Conservation (phyloP, 2,888 invertebrate genomes). For the Xiphydria camelus region DNA sequence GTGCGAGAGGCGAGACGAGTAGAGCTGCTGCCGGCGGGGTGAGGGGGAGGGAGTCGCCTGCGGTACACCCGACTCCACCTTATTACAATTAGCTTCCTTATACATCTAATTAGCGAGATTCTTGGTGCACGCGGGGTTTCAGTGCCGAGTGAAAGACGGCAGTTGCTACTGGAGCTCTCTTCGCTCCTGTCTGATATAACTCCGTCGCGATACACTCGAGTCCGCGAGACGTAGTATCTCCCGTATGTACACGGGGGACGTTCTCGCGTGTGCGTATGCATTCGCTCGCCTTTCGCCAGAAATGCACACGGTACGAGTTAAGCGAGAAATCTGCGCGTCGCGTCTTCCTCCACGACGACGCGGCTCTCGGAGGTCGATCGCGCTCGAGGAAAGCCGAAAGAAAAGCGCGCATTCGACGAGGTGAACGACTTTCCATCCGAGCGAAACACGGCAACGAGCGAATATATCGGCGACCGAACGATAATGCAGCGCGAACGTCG, state of each 20-base stretch:
- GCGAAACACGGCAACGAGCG: too few relatives aligned
- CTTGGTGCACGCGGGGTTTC: conserved; percentile 46
- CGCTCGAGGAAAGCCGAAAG: too few relatives aligned
- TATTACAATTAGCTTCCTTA: conserved; percentile 55
- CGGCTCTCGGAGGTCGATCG: too few relatives aligned
- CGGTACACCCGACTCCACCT: conserved; percentile 50
- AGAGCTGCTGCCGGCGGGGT: conserved; percentile 15
- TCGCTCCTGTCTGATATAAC: conserved; percentile 45
- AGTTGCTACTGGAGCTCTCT: conserved; percentile 49
- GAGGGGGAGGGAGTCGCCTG: conserved; percentile 18
- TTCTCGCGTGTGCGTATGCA: too few relatives aligned
- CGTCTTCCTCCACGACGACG: too few relatives aligned
- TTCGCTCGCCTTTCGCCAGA: too few relatives aligned
- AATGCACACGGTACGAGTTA: too few relatives aligned
- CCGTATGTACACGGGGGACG: conserved; percentile 23
- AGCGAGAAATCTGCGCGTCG: too few relatives aligned
- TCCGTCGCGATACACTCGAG: conserved; percentile 30
- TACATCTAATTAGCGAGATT: conserved; percentile 55
- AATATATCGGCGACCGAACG: too few relatives aligned
- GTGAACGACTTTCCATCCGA: too few relatives aligned
- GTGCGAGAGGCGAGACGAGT: conserved; percentile 8
- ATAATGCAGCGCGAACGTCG: too few relatives aligned
- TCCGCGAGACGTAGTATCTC: conserved; percentile 33
- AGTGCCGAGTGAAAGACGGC: conserved; percentile 47
- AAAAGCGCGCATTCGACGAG: too few relatives aligned